Evolutionary conservation across 1,140 invertebrate genomes (phyloP), one percentile per base, ranked within the genome.

Genomic region (Anoplophora glabripennis): DNA sequence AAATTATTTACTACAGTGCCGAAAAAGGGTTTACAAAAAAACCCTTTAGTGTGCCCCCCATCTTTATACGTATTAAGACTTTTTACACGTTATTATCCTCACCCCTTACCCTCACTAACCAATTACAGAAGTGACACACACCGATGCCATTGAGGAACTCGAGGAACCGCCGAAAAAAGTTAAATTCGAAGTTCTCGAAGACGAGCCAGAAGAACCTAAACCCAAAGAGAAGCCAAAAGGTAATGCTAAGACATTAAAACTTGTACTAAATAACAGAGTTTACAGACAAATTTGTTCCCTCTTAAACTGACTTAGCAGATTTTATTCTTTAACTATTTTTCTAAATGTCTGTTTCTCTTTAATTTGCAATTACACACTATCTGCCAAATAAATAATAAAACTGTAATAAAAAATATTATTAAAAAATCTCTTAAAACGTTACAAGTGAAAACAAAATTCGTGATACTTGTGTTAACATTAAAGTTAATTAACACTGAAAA

Each of bases 51-150:
- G 33, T n/a, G 8, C 12, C 15, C 34, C n/a, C 40, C 15, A 12
- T 36, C 42, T 3, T 28, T 28, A 28, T 28, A 28, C 21, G 5
- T 28, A 28, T 28, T 28, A 28, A 2, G 21, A 28, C 5, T 28
- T 28, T 28, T 5, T 2, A 28, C 21, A 3, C 5, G 21, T 28
- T 28, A 28, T 37, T 53, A 51, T 57, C 42, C 33, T 60, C 51
- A 46, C 42, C 47, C 44, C 45, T 46, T 36, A 48, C 42, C 54
- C 41, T 52, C 44, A 67, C 63, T 65, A 69, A 70, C 67, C 37
- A 54, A 68, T 72, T 74, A 53, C 70, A 76, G 74, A 76, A 63
- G 67, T 74, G 57, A 68, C 63, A 47, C 71, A 73, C 51, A 75
- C 69, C 44, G 74, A 75, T 57, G 73, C 71, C 7, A 63, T 72